Evolutionary conservation across 2,113 vertebrate genomes (phyloP).

Genomic region (Upupa epops): DNA sequence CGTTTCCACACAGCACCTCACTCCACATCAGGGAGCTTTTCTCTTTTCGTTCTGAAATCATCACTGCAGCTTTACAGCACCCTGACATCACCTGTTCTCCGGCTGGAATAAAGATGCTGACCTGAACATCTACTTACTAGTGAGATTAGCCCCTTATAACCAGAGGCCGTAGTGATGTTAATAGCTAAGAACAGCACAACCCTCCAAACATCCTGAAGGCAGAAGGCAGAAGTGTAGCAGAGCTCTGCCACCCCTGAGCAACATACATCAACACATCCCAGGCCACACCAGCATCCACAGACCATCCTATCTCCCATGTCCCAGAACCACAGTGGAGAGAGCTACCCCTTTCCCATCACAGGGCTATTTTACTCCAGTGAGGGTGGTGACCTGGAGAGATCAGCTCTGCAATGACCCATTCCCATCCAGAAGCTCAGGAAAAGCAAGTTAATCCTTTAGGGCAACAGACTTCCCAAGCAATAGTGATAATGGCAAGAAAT

Average conservation of each 20-base stretch:
- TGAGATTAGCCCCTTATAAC: neutral
- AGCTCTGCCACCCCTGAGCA: neutral
- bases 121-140: neutral
- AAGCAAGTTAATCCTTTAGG: too few relatives aligned
- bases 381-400: neutral
- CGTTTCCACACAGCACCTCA: neutral
- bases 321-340: neutral
- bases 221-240: neutral
- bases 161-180: neutral
- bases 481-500: neutral
- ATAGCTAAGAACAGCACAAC: neutral
- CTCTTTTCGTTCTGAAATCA: neutral
- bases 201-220: neutral
- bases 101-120: neutral
- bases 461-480: too few relatives aligned
- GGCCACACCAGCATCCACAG: neutral
- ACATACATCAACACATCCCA: fast-evolving
- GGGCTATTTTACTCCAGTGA: neutral
- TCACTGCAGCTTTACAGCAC: neutral
- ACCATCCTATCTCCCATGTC: neutral
- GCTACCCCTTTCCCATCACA: neutral
- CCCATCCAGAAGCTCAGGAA: neutral
- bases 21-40: neutral
- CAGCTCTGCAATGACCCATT: neutral
- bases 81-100: neutral